phyloP scores from a whole-genome alignment of 2,888 invertebrate species.

The Drosophila kanekoi region DNA sequence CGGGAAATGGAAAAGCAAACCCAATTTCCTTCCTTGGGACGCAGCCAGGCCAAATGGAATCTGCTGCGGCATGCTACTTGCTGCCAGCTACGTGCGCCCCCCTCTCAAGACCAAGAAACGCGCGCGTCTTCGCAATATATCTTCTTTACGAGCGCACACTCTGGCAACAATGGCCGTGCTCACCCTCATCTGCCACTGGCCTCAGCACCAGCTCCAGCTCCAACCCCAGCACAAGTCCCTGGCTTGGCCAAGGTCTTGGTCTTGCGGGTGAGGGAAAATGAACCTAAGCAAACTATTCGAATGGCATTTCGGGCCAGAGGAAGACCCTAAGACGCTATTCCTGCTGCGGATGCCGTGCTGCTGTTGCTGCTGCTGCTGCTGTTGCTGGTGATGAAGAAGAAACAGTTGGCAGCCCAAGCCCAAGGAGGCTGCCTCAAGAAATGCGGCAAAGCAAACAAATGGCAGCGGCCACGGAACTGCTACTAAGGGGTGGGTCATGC shows the following conservation, averaged over 20 bases:
- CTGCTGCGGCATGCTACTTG: slow-evolving; percentile 58
- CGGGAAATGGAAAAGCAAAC: slow-evolving; percentile 75
- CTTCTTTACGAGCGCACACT: slow-evolving; percentile 85
- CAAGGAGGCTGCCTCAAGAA: slow-evolving; percentile 55
- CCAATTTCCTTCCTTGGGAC: slow-evolving; percentile 72
- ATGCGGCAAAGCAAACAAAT: slow-evolving; percentile 77
- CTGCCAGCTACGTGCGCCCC: slow-evolving; percentile 73
- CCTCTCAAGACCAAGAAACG: slow-evolving; percentile 73
- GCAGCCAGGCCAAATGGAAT: slow-evolving; percentile 70
- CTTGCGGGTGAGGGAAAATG: slow-evolving; percentile 69
- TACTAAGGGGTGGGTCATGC: slow-evolving; percentile 57
- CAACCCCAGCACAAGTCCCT: slow-evolving; percentile 8
- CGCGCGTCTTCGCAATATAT: slow-evolving; percentile 85
- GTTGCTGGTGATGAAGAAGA: slow-evolving; percentile 52
- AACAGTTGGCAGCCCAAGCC: slow-evolving; percentile 64
- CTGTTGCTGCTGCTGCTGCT: slow-evolving; percentile 29
- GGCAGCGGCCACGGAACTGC: slow-evolving; percentile 51
- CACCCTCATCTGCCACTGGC: slow-evolving; percentile 47
- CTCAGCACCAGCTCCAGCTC: slow-evolving; percentile 17
- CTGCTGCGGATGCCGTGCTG: slow-evolving; percentile 20
- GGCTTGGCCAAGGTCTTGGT: slow-evolving; percentile 31
- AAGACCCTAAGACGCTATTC: slow-evolving; percentile 64
- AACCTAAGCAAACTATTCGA: slow-evolving; percentile 84
- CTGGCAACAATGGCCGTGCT: slow-evolving; percentile 83
- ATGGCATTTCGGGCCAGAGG: slow-evolving; percentile 72